Percentiles rank a stretch among this genome's conserved stretches.
phyloP scores from a whole-genome alignment of 2,113 vertebrate genomes.

The Meleagris gallopavo region DNA sequence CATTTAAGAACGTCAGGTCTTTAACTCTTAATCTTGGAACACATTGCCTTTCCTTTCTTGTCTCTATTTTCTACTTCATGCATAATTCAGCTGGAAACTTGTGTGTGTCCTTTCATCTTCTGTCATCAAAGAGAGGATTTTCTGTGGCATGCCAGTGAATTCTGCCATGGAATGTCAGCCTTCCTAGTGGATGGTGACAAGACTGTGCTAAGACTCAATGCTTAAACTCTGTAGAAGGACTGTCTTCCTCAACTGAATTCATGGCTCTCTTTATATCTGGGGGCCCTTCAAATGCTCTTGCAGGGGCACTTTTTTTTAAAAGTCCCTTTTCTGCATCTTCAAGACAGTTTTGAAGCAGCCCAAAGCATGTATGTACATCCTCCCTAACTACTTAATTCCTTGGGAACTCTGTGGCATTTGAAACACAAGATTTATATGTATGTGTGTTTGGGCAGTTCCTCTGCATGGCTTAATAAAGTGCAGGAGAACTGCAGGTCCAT shows the following conservation, averaged over 20 bases:
- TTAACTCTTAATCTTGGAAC: neutral
- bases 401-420: neutral
- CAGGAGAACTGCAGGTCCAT: neutral
- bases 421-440: neutral
- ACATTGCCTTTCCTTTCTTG: neutral
- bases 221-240: neutral
- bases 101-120: conserved; percentile 46
- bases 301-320: neutral
- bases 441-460: neutral
- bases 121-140: conserved; percentile 47
- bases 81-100: conserved; percentile 16
- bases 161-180: conserved; percentile 21
- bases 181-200: conserved; percentile 16
- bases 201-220: neutral
- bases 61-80: conserved; percentile 10
- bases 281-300: neutral
- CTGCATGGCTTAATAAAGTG: neutral
- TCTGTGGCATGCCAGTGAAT: conserved; percentile 41
- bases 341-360: neutral
- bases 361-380: neutral
- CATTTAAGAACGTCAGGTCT: neutral
- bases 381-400: neutral
- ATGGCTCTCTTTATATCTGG: neutral
- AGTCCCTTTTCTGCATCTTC: neutral
- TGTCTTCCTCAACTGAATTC: neutral